Conservation (phyloP, 2,797 vertebrate species). For the Loriculus beryllinus region DNA sequence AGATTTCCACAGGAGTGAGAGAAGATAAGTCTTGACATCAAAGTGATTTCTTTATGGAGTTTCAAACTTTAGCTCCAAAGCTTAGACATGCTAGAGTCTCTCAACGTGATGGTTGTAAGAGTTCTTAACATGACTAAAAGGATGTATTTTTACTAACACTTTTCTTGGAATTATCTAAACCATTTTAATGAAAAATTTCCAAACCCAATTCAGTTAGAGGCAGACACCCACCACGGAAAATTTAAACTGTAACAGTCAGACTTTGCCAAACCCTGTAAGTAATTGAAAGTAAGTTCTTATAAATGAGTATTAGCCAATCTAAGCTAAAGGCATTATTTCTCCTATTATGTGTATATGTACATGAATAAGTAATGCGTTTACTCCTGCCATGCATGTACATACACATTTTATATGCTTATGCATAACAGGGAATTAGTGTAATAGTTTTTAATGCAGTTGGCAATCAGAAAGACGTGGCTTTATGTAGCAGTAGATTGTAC, state of each 20-base stretch:
- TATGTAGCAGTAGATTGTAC: not conserved
- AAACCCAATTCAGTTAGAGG: not conserved
- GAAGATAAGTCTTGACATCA: constrained; percentile 49
- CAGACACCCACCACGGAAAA: constrained; percentile 12
- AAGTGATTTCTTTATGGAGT: not conserved
- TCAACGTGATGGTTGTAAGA: not conserved
- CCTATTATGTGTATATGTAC: not conserved
- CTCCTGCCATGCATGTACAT: not conserved
- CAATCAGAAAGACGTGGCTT: not conserved
- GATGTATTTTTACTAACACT: not conserved
- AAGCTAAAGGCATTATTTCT: constrained; percentile 17
- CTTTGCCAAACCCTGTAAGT: constrained; percentile 7
- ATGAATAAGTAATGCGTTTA: constrained; percentile 14
- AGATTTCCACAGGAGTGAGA: constrained; percentile 26
- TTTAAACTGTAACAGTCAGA: not conserved
- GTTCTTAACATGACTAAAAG: constrained; percentile 18
- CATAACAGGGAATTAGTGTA: constrained; percentile 22
- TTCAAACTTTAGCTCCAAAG: constrained; percentile 23
- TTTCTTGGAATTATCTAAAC: not conserved
- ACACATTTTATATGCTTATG: not conserved
- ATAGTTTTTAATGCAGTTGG: constrained; percentile 23
- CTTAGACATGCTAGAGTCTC: not conserved
- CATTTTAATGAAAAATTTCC: not conserved
- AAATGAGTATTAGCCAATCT: constrained; percentile 5
- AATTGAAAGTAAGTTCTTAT: not conserved